These are phyloP conservation scores for Alitta virens DNA, from an alignment of 2,888 invertebrate species.

Conservation along the genomic window DNA sequence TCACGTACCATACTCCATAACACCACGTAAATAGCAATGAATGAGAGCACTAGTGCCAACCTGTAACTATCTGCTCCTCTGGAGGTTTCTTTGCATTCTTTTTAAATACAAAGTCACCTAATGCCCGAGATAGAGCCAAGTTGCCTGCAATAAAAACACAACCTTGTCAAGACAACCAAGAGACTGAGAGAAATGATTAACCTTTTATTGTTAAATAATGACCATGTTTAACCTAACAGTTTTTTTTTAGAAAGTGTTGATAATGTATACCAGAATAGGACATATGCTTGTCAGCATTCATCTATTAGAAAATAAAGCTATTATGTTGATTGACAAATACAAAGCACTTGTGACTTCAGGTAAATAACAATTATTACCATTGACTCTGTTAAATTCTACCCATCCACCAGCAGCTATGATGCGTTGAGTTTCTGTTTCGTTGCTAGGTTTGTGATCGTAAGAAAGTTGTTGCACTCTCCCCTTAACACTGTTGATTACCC, in stretches of 20 bases:
- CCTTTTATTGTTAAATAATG: conserved; percentile 67
- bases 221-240: conserved; percentile 96
- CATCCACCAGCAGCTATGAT: conserved; percentile 93
- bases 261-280: too few relatives aligned
- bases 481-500: conserved; percentile 85
- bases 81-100: conserved; percentile 79
- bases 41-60: conserved; percentile 60
- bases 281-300: too few relatives aligned
- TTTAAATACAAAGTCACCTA: conserved; percentile 97
- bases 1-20: too few relatives aligned
- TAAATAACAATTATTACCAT: too few relatives aligned
- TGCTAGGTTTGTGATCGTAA: conserved; percentile 93
- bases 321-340: too few relatives aligned
- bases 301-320: too few relatives aligned
- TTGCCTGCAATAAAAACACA: conserved; percentile 62
- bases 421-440: conserved; percentile 80
- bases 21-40: too few relatives aligned
- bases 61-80: conserved; percentile 96
- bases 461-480: conserved; percentile 77
- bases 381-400: conserved; percentile 97
- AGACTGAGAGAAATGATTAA: background rate
- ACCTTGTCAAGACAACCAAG: too few relatives aligned
- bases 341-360: too few relatives aligned
- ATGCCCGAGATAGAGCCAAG: conserved; percentile 88
- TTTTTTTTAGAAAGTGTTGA: too few relatives aligned